Evolutionary conservation across 2,113 vertebrate genomes (phyloP).

Genomic region (Plectropomus leopardus): DNA sequence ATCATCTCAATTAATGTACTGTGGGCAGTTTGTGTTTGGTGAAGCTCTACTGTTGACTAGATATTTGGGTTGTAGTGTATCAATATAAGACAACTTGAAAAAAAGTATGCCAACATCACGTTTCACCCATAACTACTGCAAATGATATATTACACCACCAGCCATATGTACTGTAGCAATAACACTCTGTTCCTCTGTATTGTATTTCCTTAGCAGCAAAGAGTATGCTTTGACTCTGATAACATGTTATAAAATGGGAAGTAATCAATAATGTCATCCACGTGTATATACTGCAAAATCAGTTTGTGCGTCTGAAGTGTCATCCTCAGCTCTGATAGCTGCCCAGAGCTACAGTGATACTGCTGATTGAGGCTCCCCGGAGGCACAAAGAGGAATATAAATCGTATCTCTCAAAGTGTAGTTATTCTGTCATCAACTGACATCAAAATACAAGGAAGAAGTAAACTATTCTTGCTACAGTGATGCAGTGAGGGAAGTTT

Average conservation of each 20-base stretch:
- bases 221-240: constrained; percentile 38
- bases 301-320: constrained; percentile 50
- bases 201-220: constrained; percentile 51
- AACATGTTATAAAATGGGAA: constrained; percentile 57
- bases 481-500: background rate
- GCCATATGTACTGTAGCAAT: background rate
- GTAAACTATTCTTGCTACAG: constrained; percentile 1
- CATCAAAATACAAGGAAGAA: constrained; percentile 16
- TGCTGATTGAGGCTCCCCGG: constrained; percentile 29
- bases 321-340: constrained; percentile 38
- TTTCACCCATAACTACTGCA: background rate
- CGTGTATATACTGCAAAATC: constrained; percentile 36
- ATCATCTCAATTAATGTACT: background rate
- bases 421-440: constrained; percentile 47
- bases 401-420: constrained; percentile 25
- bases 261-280: constrained; percentile 65
- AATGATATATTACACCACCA: constrained; percentile 3
- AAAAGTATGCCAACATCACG: background rate
- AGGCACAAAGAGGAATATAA: constrained; percentile 31
- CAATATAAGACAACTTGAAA: background rate
- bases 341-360: constrained; percentile 21
- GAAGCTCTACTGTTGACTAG: background rate
- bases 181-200: constrained; percentile 24
- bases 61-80: background rate
- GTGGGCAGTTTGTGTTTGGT: background rate